Evolutionary conservation across 23 tunicate species (phyloP).

Genomic region (Halocynthia aurantium): DNA sequence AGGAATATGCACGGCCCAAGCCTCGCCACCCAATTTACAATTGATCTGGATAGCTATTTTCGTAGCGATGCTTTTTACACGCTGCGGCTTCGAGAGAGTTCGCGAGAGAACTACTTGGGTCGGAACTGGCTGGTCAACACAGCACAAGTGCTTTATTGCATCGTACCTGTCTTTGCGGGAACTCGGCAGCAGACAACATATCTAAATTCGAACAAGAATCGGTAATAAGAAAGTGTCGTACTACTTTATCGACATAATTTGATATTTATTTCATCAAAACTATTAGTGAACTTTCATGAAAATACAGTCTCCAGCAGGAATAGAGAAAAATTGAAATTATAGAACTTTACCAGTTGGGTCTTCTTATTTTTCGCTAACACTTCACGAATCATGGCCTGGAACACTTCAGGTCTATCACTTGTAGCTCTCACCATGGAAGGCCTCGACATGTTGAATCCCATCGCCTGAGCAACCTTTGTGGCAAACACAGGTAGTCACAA

Average conservation of each 20-base stretch:
- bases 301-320: not conserved
- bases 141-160: constrained; percentile 65
- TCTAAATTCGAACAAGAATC: constrained; percentile 9
- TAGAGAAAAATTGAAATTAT: not conserved
- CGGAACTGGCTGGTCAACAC: constrained; percentile 79
- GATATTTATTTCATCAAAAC: too few species aligned
- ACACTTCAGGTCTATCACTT: constrained; percentile 2
- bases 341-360: constrained; percentile 8
- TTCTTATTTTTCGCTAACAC: not conserved
- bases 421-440: constrained; percentile 26
- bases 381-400: constrained; percentile 2
- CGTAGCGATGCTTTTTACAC: constrained; percentile 80
- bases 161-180: constrained; percentile 81
- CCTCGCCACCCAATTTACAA: constrained; percentile 90
- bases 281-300: not conserved
- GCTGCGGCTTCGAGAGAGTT: constrained; percentile 65
- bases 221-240: too few species aligned
- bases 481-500: not conserved
- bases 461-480: constrained; percentile 41
- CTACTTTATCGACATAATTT: too few species aligned
- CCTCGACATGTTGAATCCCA: constrained; percentile 69
- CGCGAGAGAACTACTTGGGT: constrained; percentile 76
- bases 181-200: constrained; percentile 62
- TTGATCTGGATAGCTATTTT: constrained; percentile 92
- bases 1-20: constrained; percentile 87